Conservation (phyloP, 2,113 vertebrate species). For the Seriola quinqueradiata region DNA sequence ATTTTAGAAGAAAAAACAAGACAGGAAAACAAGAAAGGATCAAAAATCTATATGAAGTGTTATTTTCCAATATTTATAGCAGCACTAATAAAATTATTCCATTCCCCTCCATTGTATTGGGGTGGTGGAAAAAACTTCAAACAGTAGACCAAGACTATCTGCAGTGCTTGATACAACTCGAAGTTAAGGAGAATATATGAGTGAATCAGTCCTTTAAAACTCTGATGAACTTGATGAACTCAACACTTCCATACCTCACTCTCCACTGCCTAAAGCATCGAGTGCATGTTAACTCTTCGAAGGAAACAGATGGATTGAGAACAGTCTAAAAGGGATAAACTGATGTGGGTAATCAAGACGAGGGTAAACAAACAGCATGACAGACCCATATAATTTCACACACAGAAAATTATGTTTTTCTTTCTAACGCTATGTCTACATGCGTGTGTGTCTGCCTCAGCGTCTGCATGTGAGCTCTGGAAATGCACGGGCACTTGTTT, state of each 20-base stretch:
- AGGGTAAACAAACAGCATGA: slow-evolving; percentile 1
- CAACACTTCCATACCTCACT: background rate
- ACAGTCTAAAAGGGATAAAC: background rate
- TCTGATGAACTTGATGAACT: background rate
- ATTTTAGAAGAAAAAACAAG: no score
- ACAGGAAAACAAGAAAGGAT: no score
- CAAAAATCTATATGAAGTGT: no score
- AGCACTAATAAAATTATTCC: no score
- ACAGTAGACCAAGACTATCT: no score
- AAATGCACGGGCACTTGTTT: slow-evolving; percentile 14
- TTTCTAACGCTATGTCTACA: background rate
- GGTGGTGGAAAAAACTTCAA: no score
- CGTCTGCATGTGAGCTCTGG: slow-evolving; percentile 2
- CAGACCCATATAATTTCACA: background rate
- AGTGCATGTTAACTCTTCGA: background rate
- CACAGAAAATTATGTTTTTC: background rate
- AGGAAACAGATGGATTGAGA: background rate
- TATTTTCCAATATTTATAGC: no score
- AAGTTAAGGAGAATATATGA: no score
- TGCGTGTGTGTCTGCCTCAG: slow-evolving; percentile 8
- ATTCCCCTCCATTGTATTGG: no score
- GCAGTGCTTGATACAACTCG: no score
- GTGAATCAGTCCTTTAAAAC: background rate
- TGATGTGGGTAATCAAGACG: background rate
- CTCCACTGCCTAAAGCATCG: background rate